Evolutionary conservation across 2,797 vertebrate species (phyloP), one percentile per base, ranked within the genome.

Genomic region (Selene dorsalis): DNA sequence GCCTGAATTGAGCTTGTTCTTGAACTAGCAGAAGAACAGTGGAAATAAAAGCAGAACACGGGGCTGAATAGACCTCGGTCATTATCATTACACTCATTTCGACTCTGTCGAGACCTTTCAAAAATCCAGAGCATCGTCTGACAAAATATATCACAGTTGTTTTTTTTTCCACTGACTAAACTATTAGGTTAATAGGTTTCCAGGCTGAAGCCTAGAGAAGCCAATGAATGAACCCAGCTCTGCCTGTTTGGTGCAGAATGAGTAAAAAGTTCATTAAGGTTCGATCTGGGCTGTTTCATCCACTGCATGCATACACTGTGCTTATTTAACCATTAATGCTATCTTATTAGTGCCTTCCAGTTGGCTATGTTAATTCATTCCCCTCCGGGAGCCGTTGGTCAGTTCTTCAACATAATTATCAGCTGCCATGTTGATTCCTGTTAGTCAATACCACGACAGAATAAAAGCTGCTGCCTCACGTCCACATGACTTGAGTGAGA

Each of bases 321-420:
- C 45, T 75, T 48, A 50, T 81, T 61, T 61, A 56, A n/a, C 64
- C 35, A 30, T 81, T 71, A 28, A 57, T 50, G 24, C 48, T 9
- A 0, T 43, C 41, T 45, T 32, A 41, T 38, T 61, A n/a, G 58
- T 3, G 28, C n/a, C 56, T 32, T 67, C 62, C 73, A 67, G 73
- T 43, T 58, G 50, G 32, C 43, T 43, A 5, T 41, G 69, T 10
- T 73, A 58, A 63, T 73, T 59, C 69, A 28, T 58, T 28, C 14
- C 52, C 63, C 43, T 81, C 26, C 0, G 66, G 67, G 60, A 20
- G 17, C 50, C 50, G 50, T 67, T 56, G 55, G 48, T 74, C 66
- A 67, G 30, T 35, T 13, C 72, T 66, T 62, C n/a, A 45, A 50
- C 69, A 41, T 75, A 60, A 71, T 79, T 58, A 67, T 78, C 75